Evolutionary conservation across 1,140 invertebrate genomes (phyloP).

Genomic region (Drosophila mauritiana): DNA sequence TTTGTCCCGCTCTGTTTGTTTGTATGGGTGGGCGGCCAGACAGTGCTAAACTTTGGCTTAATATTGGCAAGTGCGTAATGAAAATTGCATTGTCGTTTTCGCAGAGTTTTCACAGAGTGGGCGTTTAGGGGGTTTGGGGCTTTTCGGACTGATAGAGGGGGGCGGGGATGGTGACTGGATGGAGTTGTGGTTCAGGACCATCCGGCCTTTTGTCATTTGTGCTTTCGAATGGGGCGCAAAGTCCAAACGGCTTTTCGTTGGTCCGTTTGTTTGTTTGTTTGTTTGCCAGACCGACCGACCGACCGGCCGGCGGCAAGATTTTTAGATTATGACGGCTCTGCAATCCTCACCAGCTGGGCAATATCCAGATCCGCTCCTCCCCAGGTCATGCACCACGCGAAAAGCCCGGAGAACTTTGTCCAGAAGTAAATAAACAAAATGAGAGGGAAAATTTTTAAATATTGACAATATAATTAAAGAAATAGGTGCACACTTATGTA

Average conservation of each 20-base stretch:
- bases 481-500: too few relatives aligned
- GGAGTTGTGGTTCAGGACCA: conserved; percentile 10
- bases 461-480: too few relatives aligned
- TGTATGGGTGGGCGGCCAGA: conserved; percentile 34
- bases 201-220: conserved; percentile 50
- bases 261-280: conserved; percentile 16
- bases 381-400: neutral
- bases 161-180: neutral
- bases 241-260: conserved; percentile 41
- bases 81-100: conserved; percentile 72
- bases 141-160: neutral
- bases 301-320: conserved; percentile 62
- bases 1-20: conserved; percentile 13
- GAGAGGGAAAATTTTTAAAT: too few relatives aligned
- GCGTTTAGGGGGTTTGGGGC: neutral
- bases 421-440: too few relatives aligned
- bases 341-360: conserved; percentile 22
- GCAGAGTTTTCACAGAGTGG: conserved; percentile 7
- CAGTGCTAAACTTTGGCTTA: conserved; percentile 57
- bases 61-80: conserved; percentile 71
- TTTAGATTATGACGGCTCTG: conserved; percentile 73
- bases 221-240: conserved; percentile 18
- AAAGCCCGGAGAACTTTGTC: neutral
- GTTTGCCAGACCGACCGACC: conserved; percentile 16
- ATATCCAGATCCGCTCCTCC: neutral